Conservation (phyloP, 1,140 invertebrate genomes). For the Aphelenchoides fujianensis region DNA sequence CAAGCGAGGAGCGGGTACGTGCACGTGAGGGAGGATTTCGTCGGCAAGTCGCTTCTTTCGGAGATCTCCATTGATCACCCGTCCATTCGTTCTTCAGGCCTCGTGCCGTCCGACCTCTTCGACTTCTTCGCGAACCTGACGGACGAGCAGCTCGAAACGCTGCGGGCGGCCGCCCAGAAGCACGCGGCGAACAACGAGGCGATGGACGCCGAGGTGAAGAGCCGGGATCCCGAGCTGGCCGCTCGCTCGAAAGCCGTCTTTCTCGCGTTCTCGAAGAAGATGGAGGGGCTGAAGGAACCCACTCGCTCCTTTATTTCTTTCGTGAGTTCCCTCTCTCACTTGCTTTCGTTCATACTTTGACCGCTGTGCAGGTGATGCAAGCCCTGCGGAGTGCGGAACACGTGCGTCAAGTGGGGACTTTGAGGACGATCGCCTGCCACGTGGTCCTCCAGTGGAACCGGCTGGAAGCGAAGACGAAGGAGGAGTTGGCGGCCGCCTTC, state of each 20-base stretch:
- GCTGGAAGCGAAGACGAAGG: background rate
- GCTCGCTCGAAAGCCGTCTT: background rate
- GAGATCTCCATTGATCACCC: too few relatives aligned
- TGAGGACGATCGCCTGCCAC: background rate
- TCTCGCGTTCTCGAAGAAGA: background rate
- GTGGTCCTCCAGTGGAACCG: background rate
- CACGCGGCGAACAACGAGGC: background rate
- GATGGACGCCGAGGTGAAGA: background rate
- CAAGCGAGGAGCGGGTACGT: background rate
- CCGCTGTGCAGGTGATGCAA: background rate
- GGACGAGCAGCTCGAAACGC: background rate
- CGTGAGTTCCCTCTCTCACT: background rate
- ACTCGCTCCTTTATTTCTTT: background rate
- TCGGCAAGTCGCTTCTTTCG: background rate
- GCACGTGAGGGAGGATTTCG: background rate
- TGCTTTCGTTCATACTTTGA: background rate
- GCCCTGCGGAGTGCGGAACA: background rate
- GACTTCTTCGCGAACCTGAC: conserved; percentile 11
- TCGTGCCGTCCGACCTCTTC: background rate
- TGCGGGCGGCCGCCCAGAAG: background rate
- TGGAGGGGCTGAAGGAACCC: background rate
- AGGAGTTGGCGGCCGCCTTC: background rate
- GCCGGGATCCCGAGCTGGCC: background rate
- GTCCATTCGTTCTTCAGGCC: background rate
- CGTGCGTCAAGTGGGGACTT: background rate